Evolutionary conservation across 2,113 vertebrate species (phyloP).

Genomic region (Gavia stellata): DNA sequence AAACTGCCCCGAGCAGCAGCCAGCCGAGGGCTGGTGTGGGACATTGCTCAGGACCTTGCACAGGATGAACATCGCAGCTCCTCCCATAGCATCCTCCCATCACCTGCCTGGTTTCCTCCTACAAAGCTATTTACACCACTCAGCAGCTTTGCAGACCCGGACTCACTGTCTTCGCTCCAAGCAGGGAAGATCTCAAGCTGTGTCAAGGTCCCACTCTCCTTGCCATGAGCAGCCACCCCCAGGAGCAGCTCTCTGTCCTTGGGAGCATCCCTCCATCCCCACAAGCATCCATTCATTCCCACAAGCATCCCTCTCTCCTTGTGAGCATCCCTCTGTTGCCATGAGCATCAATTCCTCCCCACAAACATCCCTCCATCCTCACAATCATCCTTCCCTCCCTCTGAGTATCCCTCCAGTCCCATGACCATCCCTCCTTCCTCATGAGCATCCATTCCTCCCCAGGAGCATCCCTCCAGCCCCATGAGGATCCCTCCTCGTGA

Average conservation of each 20-base stretch:
- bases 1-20: rapidly evolving
- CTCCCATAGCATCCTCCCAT: rapidly evolving
- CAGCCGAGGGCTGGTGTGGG: rapidly evolving
- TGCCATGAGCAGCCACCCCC: background rate
- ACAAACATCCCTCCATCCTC: background rate
- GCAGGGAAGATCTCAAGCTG: background rate
- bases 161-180: background rate
- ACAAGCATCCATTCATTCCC: background rate
- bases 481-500: background rate
- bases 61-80: rapidly evolving
- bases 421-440: background rate
- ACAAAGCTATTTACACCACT: background rate
- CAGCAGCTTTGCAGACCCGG: background rate
- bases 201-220: no score
- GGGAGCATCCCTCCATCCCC: background rate
- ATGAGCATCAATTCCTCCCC: background rate
- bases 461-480: background rate
- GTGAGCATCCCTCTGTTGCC: background rate
- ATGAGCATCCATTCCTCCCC: no score
- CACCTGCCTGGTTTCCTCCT: background rate
- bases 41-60: rapidly evolving
- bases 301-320: no score
- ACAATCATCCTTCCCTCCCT: no score
- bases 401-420: background rate
- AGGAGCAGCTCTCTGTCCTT: background rate